Conservation (phyloP, 1,140 invertebrate species). For the Atopsyche davidsoni region DNA sequence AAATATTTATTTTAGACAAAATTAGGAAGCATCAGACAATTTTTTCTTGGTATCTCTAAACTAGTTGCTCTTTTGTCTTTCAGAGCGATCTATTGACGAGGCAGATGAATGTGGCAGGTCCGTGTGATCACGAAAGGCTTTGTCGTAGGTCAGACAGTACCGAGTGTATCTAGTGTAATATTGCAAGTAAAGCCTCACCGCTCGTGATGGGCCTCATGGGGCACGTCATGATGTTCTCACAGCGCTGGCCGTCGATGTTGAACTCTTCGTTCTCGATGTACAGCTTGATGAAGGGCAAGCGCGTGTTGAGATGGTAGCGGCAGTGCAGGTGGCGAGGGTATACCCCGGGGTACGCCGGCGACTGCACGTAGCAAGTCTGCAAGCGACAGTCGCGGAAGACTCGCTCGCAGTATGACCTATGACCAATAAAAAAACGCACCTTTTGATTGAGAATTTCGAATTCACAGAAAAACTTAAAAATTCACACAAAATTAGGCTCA, state of each 20-base stretch:
- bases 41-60: no score
- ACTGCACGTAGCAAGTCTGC: conserved; percentile 89
- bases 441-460: no score
- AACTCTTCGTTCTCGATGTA: conserved; percentile 91
- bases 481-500: no score
- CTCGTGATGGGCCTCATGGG: conserved; percentile 85
- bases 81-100: no score
- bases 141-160: no score
- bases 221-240: conserved; percentile 91
- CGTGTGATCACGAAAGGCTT: no score
- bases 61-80: no score
- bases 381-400: conserved; percentile 78
- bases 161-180: no score
- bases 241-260: conserved; percentile 87
- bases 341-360: conserved; percentile 84
- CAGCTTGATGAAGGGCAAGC: conserved; percentile 82
- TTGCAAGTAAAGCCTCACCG: conserved; percentile 42
- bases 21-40: no score
- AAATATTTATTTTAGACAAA: no score
- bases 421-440: conserved; percentile 31
- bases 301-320: conserved; percentile 80
- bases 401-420: conserved; percentile 80
- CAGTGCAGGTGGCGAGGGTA: conserved; percentile 86
- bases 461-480: no score
- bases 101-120: no score